Evolutionary conservation across 2,113 vertebrate species (phyloP), one percentile per base, ranked within the genome.

Genomic region (Amazona guildingii): DNA sequence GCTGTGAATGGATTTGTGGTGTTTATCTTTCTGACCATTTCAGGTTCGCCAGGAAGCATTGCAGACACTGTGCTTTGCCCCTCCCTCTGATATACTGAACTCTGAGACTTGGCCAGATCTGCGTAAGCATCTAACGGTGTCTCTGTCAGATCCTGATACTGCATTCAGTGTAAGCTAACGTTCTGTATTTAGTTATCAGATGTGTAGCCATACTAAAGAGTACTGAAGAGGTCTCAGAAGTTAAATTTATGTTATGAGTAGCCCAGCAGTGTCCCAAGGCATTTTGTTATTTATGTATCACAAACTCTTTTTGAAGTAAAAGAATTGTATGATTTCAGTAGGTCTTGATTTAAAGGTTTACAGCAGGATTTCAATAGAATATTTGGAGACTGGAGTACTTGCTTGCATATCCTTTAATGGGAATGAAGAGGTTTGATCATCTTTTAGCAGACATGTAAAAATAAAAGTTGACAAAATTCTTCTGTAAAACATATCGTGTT

Each of bases 21-120:
- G 57, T 69, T 92, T 88, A 13, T 81, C 62, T 79, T 48, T n/a
- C 63, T 91, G 52, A 37, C 83, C 17, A 41, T 37, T 95, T 43
- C 57, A 99, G 99, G 98, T 99, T 83, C 98, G 99, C 21, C 98
- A 98, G 69, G 98, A 99, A 92, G 99, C 99, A 13, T 97, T 99
- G 86, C 98, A 99, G 92, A 97, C 79, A 0, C 97, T 99, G 17
- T 99, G 98, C 93, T 97, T 97, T 44, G 98, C 98, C 14, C 98
- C 99, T 29, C 98, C 98, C 2, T 99, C 99, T 29, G 99, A 99
- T 39, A 97, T 99, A 35, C 96, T 99, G 83, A 99, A 98, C 97
- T 99, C 98, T 79, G 99, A 99, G 96, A 98, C 98, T 44, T 99
- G 99, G 99, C 98, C 96, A 62, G 92, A 94, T 92, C 98, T 99